Evolutionary conservation across 2,888 invertebrate species (phyloP).

Genomic region (Lasioglossum villosulum): DNA sequence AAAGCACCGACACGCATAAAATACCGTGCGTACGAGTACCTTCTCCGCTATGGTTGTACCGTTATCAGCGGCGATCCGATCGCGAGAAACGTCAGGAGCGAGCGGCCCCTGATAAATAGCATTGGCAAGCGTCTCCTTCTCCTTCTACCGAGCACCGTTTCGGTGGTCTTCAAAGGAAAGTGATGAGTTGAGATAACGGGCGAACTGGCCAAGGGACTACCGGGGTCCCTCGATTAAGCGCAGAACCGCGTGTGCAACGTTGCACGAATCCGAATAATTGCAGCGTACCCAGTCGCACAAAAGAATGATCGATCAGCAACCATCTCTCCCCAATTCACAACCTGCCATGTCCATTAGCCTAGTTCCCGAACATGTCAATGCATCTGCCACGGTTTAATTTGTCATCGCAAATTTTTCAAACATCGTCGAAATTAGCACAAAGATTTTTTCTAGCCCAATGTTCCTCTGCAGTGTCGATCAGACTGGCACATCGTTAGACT

Average conservation of each 20-base stretch:
- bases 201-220: constrained; percentile 53
- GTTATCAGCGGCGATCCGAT: constrained; percentile 70
- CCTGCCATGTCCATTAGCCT: background rate
- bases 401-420: no score
- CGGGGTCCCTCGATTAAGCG: constrained; percentile 54
- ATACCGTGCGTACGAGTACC: constrained; percentile 26
- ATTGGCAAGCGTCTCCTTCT: constrained; percentile 41
- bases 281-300: background rate
- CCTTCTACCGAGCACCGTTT: constrained; percentile 53
- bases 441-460: no score
- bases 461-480: no score
- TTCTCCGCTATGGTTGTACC: constrained; percentile 57
- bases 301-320: background rate
- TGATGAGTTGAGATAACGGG: constrained; percentile 67
- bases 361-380: background rate
- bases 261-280: constrained; percentile 26
- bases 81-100: constrained; percentile 60
- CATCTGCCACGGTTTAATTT: no score
- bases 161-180: constrained; percentile 74
- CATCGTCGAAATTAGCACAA: no score
- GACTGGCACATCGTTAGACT: no score
- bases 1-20: constrained; percentile 47
- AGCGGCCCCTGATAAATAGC: constrained; percentile 67
- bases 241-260: constrained; percentile 11
- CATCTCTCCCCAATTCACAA: background rate